Percentiles rank a stretch among this genome's conserved stretches.
Conservation (phyloP, 2,797 vertebrate species). For the Vireo griseus region DNA sequence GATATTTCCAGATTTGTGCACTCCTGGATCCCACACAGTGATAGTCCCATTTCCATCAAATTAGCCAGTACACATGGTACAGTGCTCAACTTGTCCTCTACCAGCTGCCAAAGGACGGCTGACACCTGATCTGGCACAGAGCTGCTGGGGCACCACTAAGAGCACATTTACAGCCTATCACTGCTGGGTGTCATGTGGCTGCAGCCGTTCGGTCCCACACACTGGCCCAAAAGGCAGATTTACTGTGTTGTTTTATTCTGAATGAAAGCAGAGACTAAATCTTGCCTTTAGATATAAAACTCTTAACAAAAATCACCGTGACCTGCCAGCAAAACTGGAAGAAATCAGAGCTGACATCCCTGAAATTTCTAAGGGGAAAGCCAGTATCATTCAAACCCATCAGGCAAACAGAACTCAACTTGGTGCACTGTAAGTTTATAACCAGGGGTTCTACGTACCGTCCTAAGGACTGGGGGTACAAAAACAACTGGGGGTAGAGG, state of each 20-base stretch:
- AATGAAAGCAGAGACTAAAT: neutral
- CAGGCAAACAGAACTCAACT: fast-evolving
- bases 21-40: neutral
- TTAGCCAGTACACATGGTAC: neutral
- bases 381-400: neutral
- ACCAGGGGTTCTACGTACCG: no score
- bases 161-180: neutral
- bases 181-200: neutral
- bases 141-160: neutral
- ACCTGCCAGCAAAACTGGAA: neutral
- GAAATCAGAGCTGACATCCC: neutral
- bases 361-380: neutral
- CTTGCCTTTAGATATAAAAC: neutral
- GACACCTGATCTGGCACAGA: neutral
- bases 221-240: neutral
- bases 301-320: neutral
- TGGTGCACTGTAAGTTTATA: neutral
- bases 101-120: neutral
- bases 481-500: neutral
- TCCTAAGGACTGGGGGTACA: neutral
- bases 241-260: neutral
- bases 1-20: neutral
- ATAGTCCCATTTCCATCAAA: neutral
- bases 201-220: neutral
- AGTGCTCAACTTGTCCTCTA: neutral